Conservation (phyloP, 2,797 vertebrate species). For the Toxotes lorentzi region DNA sequence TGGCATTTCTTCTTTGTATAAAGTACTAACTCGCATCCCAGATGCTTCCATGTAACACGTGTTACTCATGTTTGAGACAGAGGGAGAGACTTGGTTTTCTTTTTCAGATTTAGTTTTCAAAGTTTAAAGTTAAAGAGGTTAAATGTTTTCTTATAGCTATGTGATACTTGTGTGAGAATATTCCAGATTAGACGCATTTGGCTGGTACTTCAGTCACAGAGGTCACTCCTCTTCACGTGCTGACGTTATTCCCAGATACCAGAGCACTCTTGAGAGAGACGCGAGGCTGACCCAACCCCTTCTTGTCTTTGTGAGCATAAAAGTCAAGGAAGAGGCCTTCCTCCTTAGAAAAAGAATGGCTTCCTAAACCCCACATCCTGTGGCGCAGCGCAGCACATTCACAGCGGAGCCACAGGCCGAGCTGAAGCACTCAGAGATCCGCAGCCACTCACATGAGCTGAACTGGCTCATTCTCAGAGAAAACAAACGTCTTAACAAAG, state of each 20-base stretch:
- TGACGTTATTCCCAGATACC: slow-evolving; percentile 74
- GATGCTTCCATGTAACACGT: slow-evolving; percentile 31
- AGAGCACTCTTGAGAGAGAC: slow-evolving; percentile 73
- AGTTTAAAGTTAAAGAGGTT: not conserved
- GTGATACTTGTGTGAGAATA: slow-evolving; percentile 49
- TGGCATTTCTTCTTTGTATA: slow-evolving; percentile 13
- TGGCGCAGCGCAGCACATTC: slow-evolving; percentile 63
- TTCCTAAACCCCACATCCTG: slow-evolving; percentile 77
- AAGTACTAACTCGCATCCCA: slow-evolving; percentile 29
- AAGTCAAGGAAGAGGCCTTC: slow-evolving; percentile 82
- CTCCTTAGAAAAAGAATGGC: slow-evolving; percentile 74
- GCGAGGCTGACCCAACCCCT: slow-evolving; percentile 73
- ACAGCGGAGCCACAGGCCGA: slow-evolving; percentile 52
- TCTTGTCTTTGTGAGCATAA: slow-evolving; percentile 85
- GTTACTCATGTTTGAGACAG: not conserved
- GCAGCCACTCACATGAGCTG: slow-evolving; percentile 47
- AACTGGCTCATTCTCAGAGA: slow-evolving; percentile 54
- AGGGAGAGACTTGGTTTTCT: not conserved
- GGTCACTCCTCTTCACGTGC: slow-evolving; percentile 66
- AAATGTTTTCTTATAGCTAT: not conserved
- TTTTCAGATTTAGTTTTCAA: slow-evolving; percentile 9
- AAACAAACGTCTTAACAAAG: slow-evolving; percentile 52
- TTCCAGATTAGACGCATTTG: slow-evolving; percentile 19
- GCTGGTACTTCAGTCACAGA: slow-evolving; percentile 61
- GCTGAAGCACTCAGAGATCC: slow-evolving; percentile 36